phyloP scores from a whole-genome alignment of 2,888 invertebrate species.

The Cephus spinipes region DNA sequence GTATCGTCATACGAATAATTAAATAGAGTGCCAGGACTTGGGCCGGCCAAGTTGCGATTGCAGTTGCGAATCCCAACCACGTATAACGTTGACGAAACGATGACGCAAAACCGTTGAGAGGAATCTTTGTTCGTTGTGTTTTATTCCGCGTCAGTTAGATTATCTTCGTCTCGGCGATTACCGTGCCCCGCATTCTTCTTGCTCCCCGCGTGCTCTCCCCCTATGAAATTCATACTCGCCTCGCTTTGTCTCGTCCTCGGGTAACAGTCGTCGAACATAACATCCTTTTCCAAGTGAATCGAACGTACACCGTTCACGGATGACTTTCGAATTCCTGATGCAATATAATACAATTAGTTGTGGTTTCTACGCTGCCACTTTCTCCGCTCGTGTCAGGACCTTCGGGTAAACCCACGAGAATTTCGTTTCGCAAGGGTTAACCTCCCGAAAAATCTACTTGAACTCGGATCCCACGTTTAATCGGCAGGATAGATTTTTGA shows the following conservation, averaged over 20 bases:
- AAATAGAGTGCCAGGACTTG: not conserved
- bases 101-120: not conserved
- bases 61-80: not conserved
- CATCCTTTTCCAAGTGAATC: not conserved
- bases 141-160: not conserved
- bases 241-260: not conserved
- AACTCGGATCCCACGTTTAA: not conserved
- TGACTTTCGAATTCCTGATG: not conserved
- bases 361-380: not conserved
- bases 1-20: constrained; percentile 8
- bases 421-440: not conserved
- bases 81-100: not conserved
- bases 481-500: not conserved
- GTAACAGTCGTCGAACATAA: not conserved
- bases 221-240: not conserved
- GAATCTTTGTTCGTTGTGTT: not conserved
- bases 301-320: not conserved
- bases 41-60: not conserved
- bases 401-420: not conserved
- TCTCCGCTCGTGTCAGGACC: not conserved
- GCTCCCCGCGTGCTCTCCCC: not conserved
- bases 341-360: not conserved
- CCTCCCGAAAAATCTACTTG: not conserved
- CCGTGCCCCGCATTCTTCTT: rapidly evolving
- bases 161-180: not conserved